A percentile compares a stretch with the other conserved stretches of the same genome.
Evolutionary conservation across 1,140 invertebrate species (phyloP).

Genomic region (Catajapyx aquilonaris): DNA sequence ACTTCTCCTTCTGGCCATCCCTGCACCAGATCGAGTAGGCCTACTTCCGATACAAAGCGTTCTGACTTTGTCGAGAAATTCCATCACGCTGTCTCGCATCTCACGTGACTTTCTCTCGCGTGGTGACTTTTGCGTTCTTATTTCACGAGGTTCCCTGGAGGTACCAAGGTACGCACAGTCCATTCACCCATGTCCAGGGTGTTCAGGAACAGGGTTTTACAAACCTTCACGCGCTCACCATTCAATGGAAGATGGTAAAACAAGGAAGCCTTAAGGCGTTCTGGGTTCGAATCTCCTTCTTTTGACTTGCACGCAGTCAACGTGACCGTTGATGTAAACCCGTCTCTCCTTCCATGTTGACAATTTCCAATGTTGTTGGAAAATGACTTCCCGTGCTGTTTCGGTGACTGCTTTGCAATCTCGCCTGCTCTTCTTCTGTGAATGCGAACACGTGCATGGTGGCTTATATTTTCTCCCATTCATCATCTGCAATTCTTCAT

Average conservation of each 20-base stretch:
- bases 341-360: not conserved
- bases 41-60: not conserved
- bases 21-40: not conserved
- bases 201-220: not conserved
- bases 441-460: not conserved
- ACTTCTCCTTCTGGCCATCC: not conserved
- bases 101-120: not conserved
- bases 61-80: not conserved
- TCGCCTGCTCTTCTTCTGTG: not conserved
- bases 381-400: not conserved
- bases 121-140: not conserved
- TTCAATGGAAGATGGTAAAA: not conserved
- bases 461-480: no score
- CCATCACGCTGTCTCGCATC: not conserved
- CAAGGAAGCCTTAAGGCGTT: not conserved
- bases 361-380: not conserved
- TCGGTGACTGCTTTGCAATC: not conserved
- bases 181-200: not conserved
- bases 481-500: no score
- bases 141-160: not conserved
- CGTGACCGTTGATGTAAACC: not conserved
- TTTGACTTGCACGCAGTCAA: not conserved
- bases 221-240: not conserved
- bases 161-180: not conserved
- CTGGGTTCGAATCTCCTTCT: not conserved